Evolutionary conservation across 2,888 invertebrate genomes (phyloP).

Genomic region (Amphiduros pacificus): DNA sequence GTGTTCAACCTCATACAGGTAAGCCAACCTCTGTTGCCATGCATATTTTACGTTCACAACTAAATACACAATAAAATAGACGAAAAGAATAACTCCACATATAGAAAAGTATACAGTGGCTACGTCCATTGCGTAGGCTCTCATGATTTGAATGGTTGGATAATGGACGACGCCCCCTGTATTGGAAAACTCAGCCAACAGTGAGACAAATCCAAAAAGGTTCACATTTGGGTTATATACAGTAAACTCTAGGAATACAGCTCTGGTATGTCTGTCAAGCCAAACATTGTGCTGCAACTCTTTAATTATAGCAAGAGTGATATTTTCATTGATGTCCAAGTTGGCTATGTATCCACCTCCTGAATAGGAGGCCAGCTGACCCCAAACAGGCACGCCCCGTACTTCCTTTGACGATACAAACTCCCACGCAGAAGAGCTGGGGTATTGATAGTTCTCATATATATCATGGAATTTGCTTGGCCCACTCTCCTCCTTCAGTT

Average conservation of each 20-base stretch:
- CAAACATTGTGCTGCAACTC: constrained; percentile 3
- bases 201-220: constrained; percentile 8
- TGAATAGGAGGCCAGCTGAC: background rate
- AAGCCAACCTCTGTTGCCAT: background rate
- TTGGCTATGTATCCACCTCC: constrained; percentile 12
- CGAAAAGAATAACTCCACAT: background rate
- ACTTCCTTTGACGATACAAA: background rate
- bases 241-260: constrained; percentile 12
- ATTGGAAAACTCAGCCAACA: constrained; percentile 6
- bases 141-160: background rate
- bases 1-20: no score
- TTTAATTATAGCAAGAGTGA: background rate
- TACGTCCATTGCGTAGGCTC: background rate
- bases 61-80: background rate
- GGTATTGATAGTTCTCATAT: no score
- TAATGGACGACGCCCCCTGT: constrained; percentile 5
- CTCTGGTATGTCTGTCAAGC: constrained; percentile 7
- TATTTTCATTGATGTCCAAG: constrained; percentile 5
- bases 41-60: background rate
- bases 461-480: no score
- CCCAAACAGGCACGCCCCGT: background rate
- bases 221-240: constrained; percentile 11
- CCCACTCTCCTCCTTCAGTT: background rate
- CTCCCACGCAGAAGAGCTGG: background rate
- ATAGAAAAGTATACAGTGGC: background rate